Percentiles rank a stretch among this genome's conserved stretches.
Evolutionary conservation across 1,140 invertebrate genomes (phyloP).

Genomic region (Eriosoma lanigerum): DNA sequence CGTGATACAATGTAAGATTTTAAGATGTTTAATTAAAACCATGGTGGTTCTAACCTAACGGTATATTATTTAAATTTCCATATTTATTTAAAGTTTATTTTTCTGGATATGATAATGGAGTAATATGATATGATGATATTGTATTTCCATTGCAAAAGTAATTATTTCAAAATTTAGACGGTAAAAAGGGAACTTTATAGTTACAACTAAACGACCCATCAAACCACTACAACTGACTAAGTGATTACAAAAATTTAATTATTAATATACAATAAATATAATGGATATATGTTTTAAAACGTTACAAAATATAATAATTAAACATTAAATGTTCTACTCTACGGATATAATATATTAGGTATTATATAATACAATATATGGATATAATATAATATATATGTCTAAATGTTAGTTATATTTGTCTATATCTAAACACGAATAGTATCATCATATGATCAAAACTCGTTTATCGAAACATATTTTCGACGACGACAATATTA

Average conservation of each 20-base stretch:
- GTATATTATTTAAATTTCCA: no score
- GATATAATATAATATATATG: conserved; percentile 4
- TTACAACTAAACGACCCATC: not conserved
- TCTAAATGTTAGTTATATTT: conserved; percentile 6
- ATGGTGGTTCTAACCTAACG: no score
- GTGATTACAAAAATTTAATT: conserved; percentile 18
- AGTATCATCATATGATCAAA: not conserved
- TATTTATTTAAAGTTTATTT: no score
- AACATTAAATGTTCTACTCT: conserved; percentile 20
- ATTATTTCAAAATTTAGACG: no score
- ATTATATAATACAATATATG: not conserved
- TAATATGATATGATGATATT: no score
- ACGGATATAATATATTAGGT: conserved; percentile 29
- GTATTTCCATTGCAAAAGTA: no score
- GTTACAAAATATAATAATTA: conserved; percentile 8
- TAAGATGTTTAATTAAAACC: no score
- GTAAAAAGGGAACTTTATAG: not conserved
- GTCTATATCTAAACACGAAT: conserved; percentile 16
- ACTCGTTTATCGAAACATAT: not conserved
- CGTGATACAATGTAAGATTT: no score
- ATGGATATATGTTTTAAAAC: no score
- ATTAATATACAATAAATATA: not conserved
- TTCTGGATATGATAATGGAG: no score
- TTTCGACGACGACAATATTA: conserved; percentile 8
- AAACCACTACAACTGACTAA: conserved; percentile 34